Evolutionary conservation across 1,140 invertebrate genomes (phyloP), one percentile per base, ranked within the genome.

Genomic region (Copidosoma floridanum): DNA sequence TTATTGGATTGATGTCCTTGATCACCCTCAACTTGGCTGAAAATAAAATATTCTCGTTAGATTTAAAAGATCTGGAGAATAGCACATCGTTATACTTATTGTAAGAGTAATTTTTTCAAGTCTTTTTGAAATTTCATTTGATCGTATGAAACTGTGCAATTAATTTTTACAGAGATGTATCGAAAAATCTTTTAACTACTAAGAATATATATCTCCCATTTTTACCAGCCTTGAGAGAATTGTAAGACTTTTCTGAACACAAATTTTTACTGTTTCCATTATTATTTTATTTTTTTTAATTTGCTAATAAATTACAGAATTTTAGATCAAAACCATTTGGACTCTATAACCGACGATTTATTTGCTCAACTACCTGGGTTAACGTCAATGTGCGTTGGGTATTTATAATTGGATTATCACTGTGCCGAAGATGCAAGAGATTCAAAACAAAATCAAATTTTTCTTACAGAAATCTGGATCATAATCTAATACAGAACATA

Each of bases 341-440:
- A 78, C 61, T 71, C 65, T 38, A 75, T 84, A 63, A 73, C 71
- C 38, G 64, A 76, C 48, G 66, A 77, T 63, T 76, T 77, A 55
- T 82, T 84, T 71, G 58, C 62, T 27, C 64, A 71, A 59, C 69
- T 84, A 61, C 69, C 74, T 35, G 68, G 73, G 67, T 70, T 84
- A 55, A 69, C 72, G 62, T 74, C 77, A 59, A 68, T 83, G 83
- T 84, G 76, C 76, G 82, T 78, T 53, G n/a, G n/a, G n/a, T n/a
- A n/a, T n/a, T n/a, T n/a, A n/a, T n/a, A n/a, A n/a, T n/a, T n/a
- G n/a, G n/a, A n/a, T n/a, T n/a, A n/a, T n/a, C n/a, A n/a, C n/a
- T n/a, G n/a, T n/a, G n/a, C n/a, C n/a, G n/a, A n/a, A n/a, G n/a
- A n/a, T n/a, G n/a, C n/a, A n/a, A n/a, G n/a, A n/a, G n/a, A n/a